These are phyloP conservation scores for Cheilinus undulatus DNA, from an alignment of 2,113 vertebrate species.

Conservation along the genomic window DNA sequence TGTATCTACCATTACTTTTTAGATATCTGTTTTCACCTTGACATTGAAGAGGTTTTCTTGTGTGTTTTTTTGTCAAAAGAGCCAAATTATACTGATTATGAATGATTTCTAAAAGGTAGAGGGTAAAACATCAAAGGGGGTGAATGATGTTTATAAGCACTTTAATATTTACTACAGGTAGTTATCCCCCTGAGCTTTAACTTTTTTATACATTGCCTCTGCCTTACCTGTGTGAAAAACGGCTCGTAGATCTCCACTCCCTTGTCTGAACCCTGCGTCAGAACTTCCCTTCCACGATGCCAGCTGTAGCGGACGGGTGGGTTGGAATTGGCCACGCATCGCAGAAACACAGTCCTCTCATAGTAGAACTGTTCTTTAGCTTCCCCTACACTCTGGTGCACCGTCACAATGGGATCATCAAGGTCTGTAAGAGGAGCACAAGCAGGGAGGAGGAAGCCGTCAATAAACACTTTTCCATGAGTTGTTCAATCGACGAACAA, in stretches of 20 bases:
- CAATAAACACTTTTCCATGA: constrained; percentile 1
- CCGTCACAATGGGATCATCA: constrained; percentile 95
- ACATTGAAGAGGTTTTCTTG: too few species aligned
- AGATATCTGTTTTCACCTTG: too few species aligned
- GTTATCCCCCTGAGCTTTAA: too few species aligned
- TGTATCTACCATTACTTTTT: too few species aligned
- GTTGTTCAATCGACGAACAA: background rate
- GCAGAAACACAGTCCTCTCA: constrained; percentile 95
- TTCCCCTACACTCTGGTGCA: constrained; percentile 98
- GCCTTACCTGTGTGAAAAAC: constrained; percentile 97
- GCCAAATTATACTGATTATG: too few species aligned
- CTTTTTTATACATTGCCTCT: constrained; percentile 22
- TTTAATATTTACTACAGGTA: too few species aligned
- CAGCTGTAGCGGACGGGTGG: constrained; percentile 97
- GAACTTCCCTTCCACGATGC: constrained; percentile 93
- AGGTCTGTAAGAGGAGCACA: constrained; percentile 85
- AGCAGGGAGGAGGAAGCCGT: background rate
- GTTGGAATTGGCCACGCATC: constrained; percentile 97
- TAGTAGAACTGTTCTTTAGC: constrained; percentile 99
- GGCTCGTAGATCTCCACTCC: constrained; percentile 99
- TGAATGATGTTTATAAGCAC: too few species aligned
- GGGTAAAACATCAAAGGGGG: too few species aligned
- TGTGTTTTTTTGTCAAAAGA: too few species aligned
- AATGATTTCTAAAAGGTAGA: too few species aligned
- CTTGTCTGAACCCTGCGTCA: constrained; percentile 97